phyloP scores from a whole-genome alignment of 2,797 vertebrate species.

The Valencia hispanica region DNA sequence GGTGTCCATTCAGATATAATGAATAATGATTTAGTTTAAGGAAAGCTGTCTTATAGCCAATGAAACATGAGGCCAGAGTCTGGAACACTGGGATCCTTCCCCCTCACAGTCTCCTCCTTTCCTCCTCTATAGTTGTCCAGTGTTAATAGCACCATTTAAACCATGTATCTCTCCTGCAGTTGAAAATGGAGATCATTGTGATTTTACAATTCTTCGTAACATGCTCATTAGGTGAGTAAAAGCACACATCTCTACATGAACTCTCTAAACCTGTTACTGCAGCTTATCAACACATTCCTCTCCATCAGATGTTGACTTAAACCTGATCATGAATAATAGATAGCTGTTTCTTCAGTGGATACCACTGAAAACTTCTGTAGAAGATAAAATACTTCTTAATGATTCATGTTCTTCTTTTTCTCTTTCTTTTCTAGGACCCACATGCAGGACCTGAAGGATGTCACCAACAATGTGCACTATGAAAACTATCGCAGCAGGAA shows the following conservation, averaged over 20 bases:
- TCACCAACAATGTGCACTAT: constrained; percentile 97
- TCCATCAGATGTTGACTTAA: too few relatives aligned
- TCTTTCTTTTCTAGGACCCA: constrained; percentile 84
- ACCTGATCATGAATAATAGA: too few relatives aligned
- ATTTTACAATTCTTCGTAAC: constrained; percentile 96
- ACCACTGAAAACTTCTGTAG: neutral
- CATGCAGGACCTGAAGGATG: constrained; percentile 98
- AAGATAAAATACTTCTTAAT: neutral
- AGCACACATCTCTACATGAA: neutral
- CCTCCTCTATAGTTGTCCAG: neutral
- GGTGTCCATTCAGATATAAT: neutral
- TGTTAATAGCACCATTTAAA: neutral
- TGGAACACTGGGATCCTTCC: neutral
- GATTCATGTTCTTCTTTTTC: neutral
- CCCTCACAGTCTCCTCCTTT: neutral
- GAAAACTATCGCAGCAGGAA: constrained; percentile 97
- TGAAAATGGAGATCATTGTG: constrained; percentile 97
- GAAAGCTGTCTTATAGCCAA: neutral
- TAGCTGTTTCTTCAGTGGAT: too few relatives aligned
- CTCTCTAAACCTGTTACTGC: neutral
- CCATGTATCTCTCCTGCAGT: constrained; percentile 74
- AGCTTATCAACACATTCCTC: neutral
- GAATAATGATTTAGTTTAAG: neutral
- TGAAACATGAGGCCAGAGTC: neutral
- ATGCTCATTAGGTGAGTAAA: constrained; percentile 93